Evolutionary conservation across 2,888 invertebrate genomes (phyloP), one percentile per base, ranked within the genome.

Genomic region (Amiota mariae): DNA sequence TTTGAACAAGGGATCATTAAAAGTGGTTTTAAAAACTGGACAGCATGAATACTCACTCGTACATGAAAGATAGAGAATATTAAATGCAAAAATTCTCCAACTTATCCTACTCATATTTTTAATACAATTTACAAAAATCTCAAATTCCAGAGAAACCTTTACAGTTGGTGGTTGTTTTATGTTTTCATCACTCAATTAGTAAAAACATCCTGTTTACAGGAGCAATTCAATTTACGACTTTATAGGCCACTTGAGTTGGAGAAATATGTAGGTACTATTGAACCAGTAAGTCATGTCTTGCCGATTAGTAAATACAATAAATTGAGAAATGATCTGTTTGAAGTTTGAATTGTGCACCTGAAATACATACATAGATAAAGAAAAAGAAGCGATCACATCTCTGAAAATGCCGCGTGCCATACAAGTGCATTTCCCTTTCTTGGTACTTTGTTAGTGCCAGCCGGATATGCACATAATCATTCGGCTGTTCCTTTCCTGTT

Each of bases 151-250:
- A 24, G 24, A 3, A 36, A 36, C 36, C 36, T 36, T 36, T 36
- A 1, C 2, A n/a, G 57, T 1, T 6, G 57, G 1, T 57, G 18
- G 15, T 24, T 24, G 24, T 10, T 13, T 18, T 10, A 15, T 57
- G 57, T 18, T 74, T 77, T 82, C 77, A 75, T 75, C 82, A 80
- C 81, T 72, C 77, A 76, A 82, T 85, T 77, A 49, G n/a, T 46
- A 8, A 64, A n/a, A 8, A 72, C 80, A 84, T 85, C 82, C 85
- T 82, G 82, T 82, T 82, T 82, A 82, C 80, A 79, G 82, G 79
- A 83, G 64, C n/a, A 18, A 11, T n/a, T 15, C 11, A 59, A 59
- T 59, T 18, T 36, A 36, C n/a, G n/a, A n/a, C n/a, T n/a, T n/a
- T 36, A 2, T 36, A 36, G 36, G 36, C 36, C 36, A 36, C 36